These are phyloP conservation scores for Peromyscus nudipes DNA, from an alignment of 2,797 vertebrate species.

Conservation along the genomic window DNA sequence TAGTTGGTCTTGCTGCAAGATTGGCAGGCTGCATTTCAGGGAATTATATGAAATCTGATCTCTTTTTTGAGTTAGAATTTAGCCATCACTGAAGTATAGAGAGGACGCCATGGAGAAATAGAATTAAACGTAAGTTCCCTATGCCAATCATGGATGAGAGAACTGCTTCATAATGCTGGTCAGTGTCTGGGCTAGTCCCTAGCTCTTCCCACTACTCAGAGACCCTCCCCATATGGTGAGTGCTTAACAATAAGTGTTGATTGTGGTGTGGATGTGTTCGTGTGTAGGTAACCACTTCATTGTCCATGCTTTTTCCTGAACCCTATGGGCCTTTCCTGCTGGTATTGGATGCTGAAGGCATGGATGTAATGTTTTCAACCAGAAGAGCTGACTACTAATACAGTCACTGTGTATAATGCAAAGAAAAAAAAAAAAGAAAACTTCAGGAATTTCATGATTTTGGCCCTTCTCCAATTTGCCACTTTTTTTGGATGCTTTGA, in stretches of 20 bases:
- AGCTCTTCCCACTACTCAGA: neutral
- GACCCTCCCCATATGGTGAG: neutral
- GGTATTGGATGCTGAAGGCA: neutral
- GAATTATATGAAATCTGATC: slow-evolving; percentile 30
- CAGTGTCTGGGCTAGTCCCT: neutral
- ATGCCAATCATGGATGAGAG: neutral
- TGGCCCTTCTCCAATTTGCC: neutral
- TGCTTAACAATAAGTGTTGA: neutral
- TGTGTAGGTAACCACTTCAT: neutral
- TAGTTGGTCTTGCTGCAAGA: neutral
- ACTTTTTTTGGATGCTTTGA: neutral
- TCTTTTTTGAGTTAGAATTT: slow-evolving; percentile 15
- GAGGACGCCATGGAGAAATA: neutral
- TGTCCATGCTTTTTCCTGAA: neutral
- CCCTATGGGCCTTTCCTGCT: neutral
- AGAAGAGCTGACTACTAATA: neutral
- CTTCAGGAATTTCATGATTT: neutral
- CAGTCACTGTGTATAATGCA: neutral
- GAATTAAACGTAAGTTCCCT: neutral
- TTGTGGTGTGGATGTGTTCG: neutral
- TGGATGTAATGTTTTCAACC: neutral
- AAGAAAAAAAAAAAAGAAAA: neutral
- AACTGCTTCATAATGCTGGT: neutral
- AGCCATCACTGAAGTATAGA: neutral
- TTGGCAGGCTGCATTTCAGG: neutral